Evolutionary conservation across 1,140 invertebrate genomes (phyloP).

Genomic region (Heliconius hermathena): DNA sequence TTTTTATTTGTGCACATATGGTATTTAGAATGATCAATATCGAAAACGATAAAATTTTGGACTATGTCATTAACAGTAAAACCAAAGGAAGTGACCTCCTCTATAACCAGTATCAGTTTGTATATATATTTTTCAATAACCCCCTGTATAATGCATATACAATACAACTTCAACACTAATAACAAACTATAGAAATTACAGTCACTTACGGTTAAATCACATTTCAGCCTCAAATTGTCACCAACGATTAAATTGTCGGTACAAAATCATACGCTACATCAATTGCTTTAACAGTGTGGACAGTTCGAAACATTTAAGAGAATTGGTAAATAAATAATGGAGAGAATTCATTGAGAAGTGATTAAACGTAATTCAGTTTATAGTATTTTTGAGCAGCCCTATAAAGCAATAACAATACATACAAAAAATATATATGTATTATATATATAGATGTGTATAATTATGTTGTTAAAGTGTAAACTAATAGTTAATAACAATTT

Average conservation of each 20-base stretch:
- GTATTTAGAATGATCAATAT: too few relatives aligned
- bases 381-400: too few relatives aligned
- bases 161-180: not conserved
- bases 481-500: not conserved
- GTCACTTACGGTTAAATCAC: not conserved
- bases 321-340: slow-evolving; percentile 2
- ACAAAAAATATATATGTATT: too few relatives aligned
- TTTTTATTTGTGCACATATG: too few relatives aligned
- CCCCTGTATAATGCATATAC: too few relatives aligned
- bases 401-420: not conserved
- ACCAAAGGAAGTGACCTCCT: too few relatives aligned
- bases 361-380: not conserved
- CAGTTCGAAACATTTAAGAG: slow-evolving; percentile 3
- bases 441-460: not conserved
- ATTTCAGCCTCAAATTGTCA: slow-evolving; percentile 35
- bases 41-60: too few relatives aligned
- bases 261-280: slow-evolving; percentile 37
- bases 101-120: too few relatives aligned
- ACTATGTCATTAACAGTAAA: too few relatives aligned
- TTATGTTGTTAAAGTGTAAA: not conserved
- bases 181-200: not conserved
- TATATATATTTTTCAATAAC: too few relatives aligned
- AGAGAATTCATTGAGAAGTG: not conserved
- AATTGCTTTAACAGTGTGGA: slow-evolving; percentile 25
- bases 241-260: slow-evolving; percentile 44